Conservation (phyloP, 2,888 invertebrate species). For the Rugalucina vietnamica region DNA sequence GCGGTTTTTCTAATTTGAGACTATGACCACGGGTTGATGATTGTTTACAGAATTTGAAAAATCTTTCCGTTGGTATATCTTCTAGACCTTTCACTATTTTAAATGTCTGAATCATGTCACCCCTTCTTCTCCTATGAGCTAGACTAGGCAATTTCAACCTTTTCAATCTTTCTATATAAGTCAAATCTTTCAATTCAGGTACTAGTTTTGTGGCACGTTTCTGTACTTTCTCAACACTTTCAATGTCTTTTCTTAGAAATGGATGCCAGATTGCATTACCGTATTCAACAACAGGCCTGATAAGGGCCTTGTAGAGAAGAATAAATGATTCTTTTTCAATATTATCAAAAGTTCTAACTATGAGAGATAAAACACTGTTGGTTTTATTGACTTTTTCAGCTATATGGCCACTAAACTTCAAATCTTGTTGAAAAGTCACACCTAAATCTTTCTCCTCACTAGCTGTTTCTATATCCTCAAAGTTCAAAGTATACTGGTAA, state of each 20-base stretch:
- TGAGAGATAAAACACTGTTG: background rate
- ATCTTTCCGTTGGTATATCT: conserved; percentile 9
- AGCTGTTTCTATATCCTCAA: background rate
- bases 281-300: conserved; percentile 22
- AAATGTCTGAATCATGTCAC: conserved; percentile 13
- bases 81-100: conserved; percentile 15
- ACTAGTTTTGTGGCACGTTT: conserved; percentile 9
- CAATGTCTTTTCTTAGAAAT: conserved; percentile 12
- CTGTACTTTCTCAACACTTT: conserved; percentile 21
- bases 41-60: background rate
- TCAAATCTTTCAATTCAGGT: background rate
- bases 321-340: conserved; percentile 21
- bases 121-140: conserved; percentile 10
- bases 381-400: conserved; percentile 10
- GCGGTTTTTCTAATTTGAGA: too few species aligned
- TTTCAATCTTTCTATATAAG: conserved; percentile 11
- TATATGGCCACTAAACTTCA: conserved; percentile 6
- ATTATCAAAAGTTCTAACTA: background rate
- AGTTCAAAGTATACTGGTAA: conserved; percentile 7
- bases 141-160: conserved; percentile 5
- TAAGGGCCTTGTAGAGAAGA: conserved; percentile 15
- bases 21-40: background rate
- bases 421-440: background rate
- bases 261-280: conserved; percentile 18
- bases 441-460: conserved; percentile 13